Conservation (phyloP, 2,113 vertebrate genomes). For the Sturnira hondurensis region DNA sequence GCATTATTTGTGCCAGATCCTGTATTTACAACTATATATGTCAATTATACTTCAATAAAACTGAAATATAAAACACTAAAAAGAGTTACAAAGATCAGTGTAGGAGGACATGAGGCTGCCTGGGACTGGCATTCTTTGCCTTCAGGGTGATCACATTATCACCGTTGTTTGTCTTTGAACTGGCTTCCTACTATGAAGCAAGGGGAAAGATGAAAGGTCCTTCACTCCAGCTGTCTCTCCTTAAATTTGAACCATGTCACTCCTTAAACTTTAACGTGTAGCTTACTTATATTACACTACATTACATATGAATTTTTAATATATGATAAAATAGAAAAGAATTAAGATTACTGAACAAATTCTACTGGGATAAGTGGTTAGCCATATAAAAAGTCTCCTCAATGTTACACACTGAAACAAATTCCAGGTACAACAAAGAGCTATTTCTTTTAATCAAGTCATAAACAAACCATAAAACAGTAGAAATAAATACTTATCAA, state of each 20-base stretch:
- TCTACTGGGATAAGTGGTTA: not conserved
- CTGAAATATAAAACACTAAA: not conserved
- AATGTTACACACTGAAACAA: not conserved
- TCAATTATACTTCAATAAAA: not conserved
- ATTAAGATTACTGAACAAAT: not conserved
- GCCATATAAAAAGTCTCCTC: not conserved
- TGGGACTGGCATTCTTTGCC: not conserved
- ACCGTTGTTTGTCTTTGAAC: not conserved
- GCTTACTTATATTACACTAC: not conserved
- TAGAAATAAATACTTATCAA: constrained; percentile 49
- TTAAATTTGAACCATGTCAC: not conserved
- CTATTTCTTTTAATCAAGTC: constrained; percentile 29
- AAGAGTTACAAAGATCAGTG: not conserved
- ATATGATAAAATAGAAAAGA: not conserved
- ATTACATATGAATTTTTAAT: not conserved
- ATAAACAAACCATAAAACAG: constrained; percentile 29
- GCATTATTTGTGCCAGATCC: too few relatives aligned
- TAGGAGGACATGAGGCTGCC: not conserved
- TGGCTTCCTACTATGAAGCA: not conserved
- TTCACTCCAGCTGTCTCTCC: not conserved
- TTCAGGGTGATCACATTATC: not conserved
- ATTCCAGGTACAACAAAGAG: constrained; percentile 16
- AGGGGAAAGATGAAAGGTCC: not conserved
- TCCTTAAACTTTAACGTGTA: not conserved
- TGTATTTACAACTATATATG: not conserved